phyloP scores from a whole-genome alignment of 2,888 invertebrate species.

The Aproaerema taeniolella region DNA sequence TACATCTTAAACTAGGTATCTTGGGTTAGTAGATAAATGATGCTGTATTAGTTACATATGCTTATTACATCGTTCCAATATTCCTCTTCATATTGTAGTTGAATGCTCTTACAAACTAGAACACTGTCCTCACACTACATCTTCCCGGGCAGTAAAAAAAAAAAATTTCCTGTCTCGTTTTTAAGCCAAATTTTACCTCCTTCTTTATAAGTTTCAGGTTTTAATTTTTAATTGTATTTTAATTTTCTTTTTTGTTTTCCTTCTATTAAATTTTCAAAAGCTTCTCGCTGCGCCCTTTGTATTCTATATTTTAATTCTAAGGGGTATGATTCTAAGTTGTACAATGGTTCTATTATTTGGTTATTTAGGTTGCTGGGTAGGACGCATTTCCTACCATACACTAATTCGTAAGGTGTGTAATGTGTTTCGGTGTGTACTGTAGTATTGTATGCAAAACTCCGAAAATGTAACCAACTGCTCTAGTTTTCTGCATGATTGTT shows the following conservation, averaged over 20 bases:
- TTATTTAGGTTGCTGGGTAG: not conserved
- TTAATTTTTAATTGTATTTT: not conserved
- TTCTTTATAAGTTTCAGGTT: not conserved
- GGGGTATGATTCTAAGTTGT: constrained; percentile 2
- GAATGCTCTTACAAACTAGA: too few species aligned
- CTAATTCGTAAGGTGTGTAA: not conserved
- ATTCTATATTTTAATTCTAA: constrained; percentile 7
- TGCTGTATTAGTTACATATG: too few species aligned
- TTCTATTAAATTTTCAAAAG: not conserved
- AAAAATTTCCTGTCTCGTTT: too few species aligned
- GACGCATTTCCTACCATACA: not conserved
- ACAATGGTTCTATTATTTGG: constrained; percentile 2
- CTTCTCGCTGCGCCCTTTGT: constrained; percentile 1
- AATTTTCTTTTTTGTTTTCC: not conserved
- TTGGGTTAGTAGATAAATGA: too few species aligned
- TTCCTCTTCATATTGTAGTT: too few species aligned
- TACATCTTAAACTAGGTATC: too few species aligned
- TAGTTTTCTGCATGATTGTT: not conserved
- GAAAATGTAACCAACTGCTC: constrained; percentile 2
- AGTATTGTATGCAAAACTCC: constrained; percentile 7
- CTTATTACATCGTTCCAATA: too few species aligned
- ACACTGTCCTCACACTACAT: too few species aligned
- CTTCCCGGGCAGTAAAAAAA: too few species aligned
- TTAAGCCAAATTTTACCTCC: too few species aligned
- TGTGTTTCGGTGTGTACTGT: constrained; percentile 5